Evolutionary conservation across 1,140 invertebrate species (phyloP), one percentile per base, ranked within the genome.

Genomic region (Scaptomyza hsui): DNA sequence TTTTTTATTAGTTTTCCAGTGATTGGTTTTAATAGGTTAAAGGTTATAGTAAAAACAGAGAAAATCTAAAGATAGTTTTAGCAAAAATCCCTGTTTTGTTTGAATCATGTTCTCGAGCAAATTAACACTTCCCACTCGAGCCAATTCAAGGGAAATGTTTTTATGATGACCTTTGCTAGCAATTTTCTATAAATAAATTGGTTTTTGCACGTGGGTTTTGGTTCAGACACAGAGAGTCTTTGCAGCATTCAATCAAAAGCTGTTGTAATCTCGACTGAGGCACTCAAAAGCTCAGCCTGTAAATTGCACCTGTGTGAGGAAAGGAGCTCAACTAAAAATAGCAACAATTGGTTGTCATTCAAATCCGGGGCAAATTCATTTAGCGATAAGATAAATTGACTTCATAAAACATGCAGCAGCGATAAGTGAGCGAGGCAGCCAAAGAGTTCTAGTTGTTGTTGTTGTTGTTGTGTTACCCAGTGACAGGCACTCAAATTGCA

Each of bases 361-460:
- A 65, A 75, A 75, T 75, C 75, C 68, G 61, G 37, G 39, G 13
- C 47, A 64, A 57, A 57, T 72, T 86, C 57, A 63, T 60, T 67
- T 61, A 48, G 9, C 45, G 81, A 85, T 85, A 86, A 85, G 81
- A 85, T 86, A 85, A 78, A 69, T 60, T 78, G 21, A 35, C 19
- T 44, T 53, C 62, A 85, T 76, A 57, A 74, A 76, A 76, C 10
- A 85, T 74, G 71, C 48, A 68, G 32, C 32, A 55, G 35, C 15
- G 39, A 53, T 42, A 37, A 65, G 35, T 35, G 29, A 19, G 19
- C 5, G n/a, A 26, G 21, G 45, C 19, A 41, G 21, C 19, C 7
- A 37, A 24, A 19, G n/a, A n/a, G 15, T 16, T 37, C 10, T 37
- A 10, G 18, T 37, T 13, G 49, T 19, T 48, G 12, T 9, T 32